Conservation (phyloP, 2,797 vertebrate species). For the Lemur catta region DNA sequence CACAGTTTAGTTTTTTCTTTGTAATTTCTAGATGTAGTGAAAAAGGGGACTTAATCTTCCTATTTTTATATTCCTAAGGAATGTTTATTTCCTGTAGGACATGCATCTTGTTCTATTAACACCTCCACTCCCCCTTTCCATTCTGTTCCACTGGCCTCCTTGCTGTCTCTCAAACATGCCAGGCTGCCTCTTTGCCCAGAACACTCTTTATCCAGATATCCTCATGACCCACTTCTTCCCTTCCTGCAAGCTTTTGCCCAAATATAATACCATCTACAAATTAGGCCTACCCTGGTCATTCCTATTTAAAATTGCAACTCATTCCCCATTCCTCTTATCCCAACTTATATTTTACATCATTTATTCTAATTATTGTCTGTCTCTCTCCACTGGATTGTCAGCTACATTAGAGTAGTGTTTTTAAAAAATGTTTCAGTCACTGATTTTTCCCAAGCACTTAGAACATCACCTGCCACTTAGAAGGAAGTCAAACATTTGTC, state of each 20-base stretch:
- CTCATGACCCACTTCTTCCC: background rate
- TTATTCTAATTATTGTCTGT: background rate
- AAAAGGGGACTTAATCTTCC: background rate
- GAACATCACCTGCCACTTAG: background rate
- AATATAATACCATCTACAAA: background rate
- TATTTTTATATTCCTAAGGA: slow-evolving; percentile 2
- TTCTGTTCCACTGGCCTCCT: background rate
- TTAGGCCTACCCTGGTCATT: background rate
- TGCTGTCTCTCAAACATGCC: background rate
- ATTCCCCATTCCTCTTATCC: background rate
- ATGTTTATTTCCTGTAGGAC: background rate
- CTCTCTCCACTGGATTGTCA: background rate
- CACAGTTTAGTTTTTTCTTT: background rate
- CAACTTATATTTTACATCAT: background rate
- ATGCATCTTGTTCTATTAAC: background rate
- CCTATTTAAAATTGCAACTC: background rate
- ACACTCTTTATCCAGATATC: background rate
- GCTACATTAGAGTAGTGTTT: background rate
- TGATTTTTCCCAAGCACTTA: background rate
- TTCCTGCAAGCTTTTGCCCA: background rate
- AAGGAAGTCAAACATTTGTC: background rate
- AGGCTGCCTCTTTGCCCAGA: background rate
- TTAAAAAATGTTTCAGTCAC: background rate
- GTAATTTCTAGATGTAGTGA: background rate
- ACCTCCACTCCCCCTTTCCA: background rate